Evolutionary conservation across 2,888 invertebrate genomes (phyloP), one percentile per base, ranked within the genome.

Genomic region (Phalera bucephala): DNA sequence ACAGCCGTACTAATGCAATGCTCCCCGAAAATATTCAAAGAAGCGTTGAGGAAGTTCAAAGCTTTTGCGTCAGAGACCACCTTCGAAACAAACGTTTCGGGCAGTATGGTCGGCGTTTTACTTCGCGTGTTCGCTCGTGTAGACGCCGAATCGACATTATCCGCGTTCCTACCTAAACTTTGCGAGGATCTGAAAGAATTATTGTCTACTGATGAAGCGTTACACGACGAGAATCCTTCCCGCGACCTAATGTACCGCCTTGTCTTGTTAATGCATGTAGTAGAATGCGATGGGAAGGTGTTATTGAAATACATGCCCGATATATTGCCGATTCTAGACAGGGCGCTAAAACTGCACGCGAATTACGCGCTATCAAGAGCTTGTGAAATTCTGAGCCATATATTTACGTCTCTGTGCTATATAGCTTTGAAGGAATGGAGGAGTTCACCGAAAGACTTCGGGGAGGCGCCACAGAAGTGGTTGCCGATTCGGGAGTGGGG

Each of bases 401-500:
- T 93, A 0, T 79, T 93, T 58, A 66, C 80, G 48, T 88, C 93
- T 33, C 63, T 96, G 14, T 93, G 94, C 0, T 88, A 83, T 12
- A 86, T 93, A 1, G 91, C 92, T 47, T 90, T 94, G 7, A 80
- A 89, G 25, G 93, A 95, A 66, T 91, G 92, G 82, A 80, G 91
- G 53, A 93, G 93, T 67, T 89, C 91, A 0, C 76, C 91, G 0
- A 80, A 88, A 11, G 91, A 93, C 44, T 93, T 93, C 57, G 92
- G 92, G 11, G 84, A 88, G 22, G 93, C 93, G 0, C 88, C 94
- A 0, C 88, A 92, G 39, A 93, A 94, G 38, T 94, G 93, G 83
- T 85, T 96, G 27, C 93, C 95, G 6, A 91, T 96, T 12, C 91
- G 93, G 12, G 94, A 96, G 52, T 98, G 98, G 98, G 97, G 96